phyloP scores from a whole-genome alignment of 2,797 vertebrate species.

The Dendrocincla fuliginosa region DNA sequence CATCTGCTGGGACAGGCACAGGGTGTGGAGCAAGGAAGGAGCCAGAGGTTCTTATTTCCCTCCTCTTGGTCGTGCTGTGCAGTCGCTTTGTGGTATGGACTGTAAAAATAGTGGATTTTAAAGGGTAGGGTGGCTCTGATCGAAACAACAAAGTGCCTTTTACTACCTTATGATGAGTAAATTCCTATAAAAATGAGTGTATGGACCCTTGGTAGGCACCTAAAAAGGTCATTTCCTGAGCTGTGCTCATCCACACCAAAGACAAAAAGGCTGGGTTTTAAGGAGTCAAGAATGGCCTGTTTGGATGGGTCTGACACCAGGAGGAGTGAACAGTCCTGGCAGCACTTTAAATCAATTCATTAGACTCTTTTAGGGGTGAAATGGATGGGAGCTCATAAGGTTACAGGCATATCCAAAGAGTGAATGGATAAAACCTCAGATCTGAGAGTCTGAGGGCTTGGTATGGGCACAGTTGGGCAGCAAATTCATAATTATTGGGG shows the following conservation, averaged over 20 bases:
- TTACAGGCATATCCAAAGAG: neutral
- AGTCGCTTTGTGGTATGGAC: rapidly evolving
- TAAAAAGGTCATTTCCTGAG: neutral
- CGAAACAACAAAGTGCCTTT: neutral
- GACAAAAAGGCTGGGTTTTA: neutral
- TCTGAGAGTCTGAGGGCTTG: neutral
- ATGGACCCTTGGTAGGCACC: neutral
- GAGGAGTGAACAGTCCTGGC: neutral
- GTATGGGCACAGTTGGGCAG: neutral
- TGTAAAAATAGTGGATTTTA: neutral
- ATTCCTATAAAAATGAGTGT: neutral
- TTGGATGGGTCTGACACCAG: neutral
- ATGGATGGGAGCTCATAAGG: neutral
- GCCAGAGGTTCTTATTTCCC: neutral
- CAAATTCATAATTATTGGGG: neutral
- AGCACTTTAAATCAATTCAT: neutral
- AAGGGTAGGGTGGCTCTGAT: neutral
- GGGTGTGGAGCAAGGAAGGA: neutral
- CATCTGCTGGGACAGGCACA: neutral
- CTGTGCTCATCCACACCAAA: neutral
- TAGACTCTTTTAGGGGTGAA: neutral
- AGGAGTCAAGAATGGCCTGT: neutral
- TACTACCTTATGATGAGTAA: neutral
- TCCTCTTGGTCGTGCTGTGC: neutral
- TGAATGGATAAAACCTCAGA: neutral